Percentiles rank a stretch among this genome's conserved stretches.
Evolutionary conservation across 2,113 vertebrate species (phyloP).

Genomic region (Rutilus rutilus): DNA sequence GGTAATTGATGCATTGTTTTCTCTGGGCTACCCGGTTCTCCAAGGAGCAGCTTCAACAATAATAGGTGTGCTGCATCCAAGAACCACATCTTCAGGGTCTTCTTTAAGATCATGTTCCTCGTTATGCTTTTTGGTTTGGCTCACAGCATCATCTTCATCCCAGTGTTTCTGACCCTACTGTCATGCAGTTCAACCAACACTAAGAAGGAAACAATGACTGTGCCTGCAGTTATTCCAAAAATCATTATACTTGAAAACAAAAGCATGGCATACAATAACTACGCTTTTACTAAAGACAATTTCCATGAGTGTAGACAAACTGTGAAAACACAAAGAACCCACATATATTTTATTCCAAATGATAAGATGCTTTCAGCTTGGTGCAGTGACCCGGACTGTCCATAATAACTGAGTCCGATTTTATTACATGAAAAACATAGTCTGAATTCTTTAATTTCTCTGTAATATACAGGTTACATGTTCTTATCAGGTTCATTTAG

Average conservation of each 20-base stretch:
- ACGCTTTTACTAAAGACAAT: neutral
- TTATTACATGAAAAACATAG: neutral
- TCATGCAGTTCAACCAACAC: conserved; percentile 36
- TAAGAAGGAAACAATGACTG: neutral
- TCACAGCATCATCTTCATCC: conserved; percentile 75
- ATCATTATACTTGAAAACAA: neutral
- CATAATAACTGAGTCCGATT: neutral
- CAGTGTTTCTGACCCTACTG: conserved; percentile 71
- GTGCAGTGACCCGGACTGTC: conserved; percentile 38
- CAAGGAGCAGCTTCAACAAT: conserved; percentile 75
- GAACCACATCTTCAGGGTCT: conserved; percentile 71
- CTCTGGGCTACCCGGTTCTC: conserved; percentile 70
- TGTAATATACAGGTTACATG: neutral
- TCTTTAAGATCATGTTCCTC: conserved; percentile 80
- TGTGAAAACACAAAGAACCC: conserved; percentile 6
- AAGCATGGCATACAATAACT: conserved; percentile 15
- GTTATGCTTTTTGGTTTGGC: conserved; percentile 69
- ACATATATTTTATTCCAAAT: conserved; percentile 22
- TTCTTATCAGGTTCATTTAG: neutral
- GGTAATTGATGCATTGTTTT: conserved; percentile 66
- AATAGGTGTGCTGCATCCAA: conserved; percentile 75
- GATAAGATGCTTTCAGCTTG: neutral
- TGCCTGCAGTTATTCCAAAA: neutral
- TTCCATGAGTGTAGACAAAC: neutral
- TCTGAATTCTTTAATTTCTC: neutral